Base-by-base conservation (phyloP, 2,888 invertebrate genomes). In the Craniophora ligustri region DNA sequence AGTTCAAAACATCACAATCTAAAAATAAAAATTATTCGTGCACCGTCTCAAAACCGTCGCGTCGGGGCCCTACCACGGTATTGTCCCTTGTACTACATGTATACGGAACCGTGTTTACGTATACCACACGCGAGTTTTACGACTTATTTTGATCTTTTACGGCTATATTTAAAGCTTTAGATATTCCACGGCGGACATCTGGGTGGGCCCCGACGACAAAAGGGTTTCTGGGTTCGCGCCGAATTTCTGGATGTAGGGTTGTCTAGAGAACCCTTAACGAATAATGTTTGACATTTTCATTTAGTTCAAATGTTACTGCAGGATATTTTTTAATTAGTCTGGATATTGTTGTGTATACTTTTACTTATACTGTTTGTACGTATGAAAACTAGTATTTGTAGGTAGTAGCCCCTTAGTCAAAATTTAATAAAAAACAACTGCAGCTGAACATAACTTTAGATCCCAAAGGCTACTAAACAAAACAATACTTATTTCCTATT, bases 131-230 rank as follows among this genome's bases (percentile, higher is more conserved):
- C 58, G 42, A 36, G 44, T 63, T 79, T 86, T 78, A 87, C 85
- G 83, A 78, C 72, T 78, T 76, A 76, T 80, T 82, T 76, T 71
- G 69, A 72, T 60, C 66, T 80, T 84, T 82, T 82, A 80, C 72
- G 74, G 79, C 69, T 80, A 77, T 70, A 81, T 81, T 83, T 84
- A 81, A 67, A 67, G 40, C 54, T 48, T 34, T 65, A 26, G 49
- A 63, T 62, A 46, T 58, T 55, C 45, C 61, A 54, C 16, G 42
- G 10, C 21, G 38, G 4, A 44, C 42, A 26, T 58, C 62, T 76
- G 76, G 75, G 75, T 75, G 78, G 75, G 64, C 78, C 47, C 5
- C 19, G 40, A 19, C 13, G 38, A 58, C 61, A 60, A 71, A 56
- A 48, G 49, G 40, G 39, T 48, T 50, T 58, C 53, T 55, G 49